Evolutionary conservation across 2,113 vertebrate genomes (phyloP), one percentile per base, ranked within the genome.

Genomic region (Acanthochromis polyacanthus): DNA sequence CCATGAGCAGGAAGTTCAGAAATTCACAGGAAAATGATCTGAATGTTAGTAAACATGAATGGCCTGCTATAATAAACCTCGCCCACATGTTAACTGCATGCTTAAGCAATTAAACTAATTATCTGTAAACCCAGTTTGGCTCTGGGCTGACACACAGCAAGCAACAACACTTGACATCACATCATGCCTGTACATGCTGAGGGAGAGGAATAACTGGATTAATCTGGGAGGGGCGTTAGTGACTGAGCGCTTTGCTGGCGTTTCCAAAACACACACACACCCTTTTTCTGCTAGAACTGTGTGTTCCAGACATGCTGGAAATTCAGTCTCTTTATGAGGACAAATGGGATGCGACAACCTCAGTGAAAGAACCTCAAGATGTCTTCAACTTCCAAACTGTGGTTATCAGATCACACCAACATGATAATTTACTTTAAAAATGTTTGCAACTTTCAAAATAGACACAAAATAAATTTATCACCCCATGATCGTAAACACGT

Each of bases 171-270:
- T 17, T 32, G 74, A 28, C 71, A 59, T 30, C 78, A 22, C 71
- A 59, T 30, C 78, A 61, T 57, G 75, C 52, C 65, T 30, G 83
- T 5, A 4, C 81, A 60, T 1, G 68, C 50, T 0, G 76, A 78
- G 20, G 9, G n/a, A 62, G 75, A 81, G 66, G 63, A 81, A 51
- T 46, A 45, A 79, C 74, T 63, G 61, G 81, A 78, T 78, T 63
- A 20, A 70, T 78, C 22, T n/a, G 74, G 38, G 64, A 1, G 46
- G 78, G 65, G 32, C 32, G 32, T 36, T 36, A 36, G 32, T 8
- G 6, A 19, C 55, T 1, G 12, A 75, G 22, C 22, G 6, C 19
- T 23, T 36, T 45, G 10, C 38, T 36, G 75, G 61, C 0, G 36
- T 75, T 69, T 52, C 66, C 60, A 68, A 60, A 62, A 80, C 73